Base-by-base conservation (phyloP, 2,888 invertebrate genomes). In the Rhamphomyia laevipes region DNA sequence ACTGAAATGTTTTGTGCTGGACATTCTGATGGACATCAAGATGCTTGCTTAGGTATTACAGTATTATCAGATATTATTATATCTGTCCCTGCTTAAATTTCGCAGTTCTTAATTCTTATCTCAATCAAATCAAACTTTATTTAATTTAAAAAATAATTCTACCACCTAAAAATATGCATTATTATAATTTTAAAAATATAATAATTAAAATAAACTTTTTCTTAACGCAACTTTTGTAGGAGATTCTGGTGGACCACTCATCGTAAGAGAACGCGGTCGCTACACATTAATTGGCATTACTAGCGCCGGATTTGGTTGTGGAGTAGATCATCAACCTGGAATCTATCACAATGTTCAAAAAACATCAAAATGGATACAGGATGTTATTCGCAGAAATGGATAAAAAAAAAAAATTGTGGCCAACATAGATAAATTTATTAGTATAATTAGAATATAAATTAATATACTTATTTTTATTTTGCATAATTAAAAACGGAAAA, bases 1-100 rank as follows among this genome's bases (percentile, higher is more conserved):
- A 60, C 81, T 64, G 82, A 83, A 70, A 88, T 88, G 88, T 79
- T 89, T 57, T 89, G 89, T 67, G 89, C 88, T 0, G 88, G 88
- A 9, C 86, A 87, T 61, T 80, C 84, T 0, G 83, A 85, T 56
- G 89, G 89, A 0, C 80, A 84, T 56, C 85, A 84, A 61, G 88
- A 89, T 58, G 88, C 88, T 5, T 88, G 88, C 57, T 71, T 88
- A 61, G 87, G 79, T 79, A 67, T n/a, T n/a, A n/a, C n/a, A n/a
- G n/a, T n/a, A n/a, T n/a, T n/a, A n/a, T n/a, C n/a, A 30, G 7
- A 9, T 30, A 30, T 30, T 30, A 9, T 30, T 30, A 11, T 9
- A 9, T 30, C 6, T 30, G 30, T 30, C 30, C 11, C 30, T 30
- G 7, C 30, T 33, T 13, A 4, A 13, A 11, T 13, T 5, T 33